phyloP scores from a whole-genome alignment of 2,888 invertebrate species.

The Dicyrtomina minuta region DNA sequence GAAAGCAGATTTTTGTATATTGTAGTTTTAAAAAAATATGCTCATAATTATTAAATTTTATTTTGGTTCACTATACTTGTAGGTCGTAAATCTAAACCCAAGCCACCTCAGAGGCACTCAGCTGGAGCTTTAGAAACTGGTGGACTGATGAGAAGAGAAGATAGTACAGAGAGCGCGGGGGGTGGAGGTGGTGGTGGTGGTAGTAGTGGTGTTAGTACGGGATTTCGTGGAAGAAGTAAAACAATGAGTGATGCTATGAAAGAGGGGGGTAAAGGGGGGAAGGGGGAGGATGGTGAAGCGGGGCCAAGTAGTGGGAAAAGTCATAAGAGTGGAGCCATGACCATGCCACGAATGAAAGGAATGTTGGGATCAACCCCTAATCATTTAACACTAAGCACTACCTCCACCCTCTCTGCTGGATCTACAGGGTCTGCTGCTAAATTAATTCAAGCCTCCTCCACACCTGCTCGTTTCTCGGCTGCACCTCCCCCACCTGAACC shows the following conservation, averaged over 20 bases:
- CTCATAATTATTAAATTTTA: no score
- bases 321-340: slow-evolving; percentile 55
- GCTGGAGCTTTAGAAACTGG: slow-evolving; percentile 82
- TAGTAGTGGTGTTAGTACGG: no score
- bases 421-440: slow-evolving; percentile 70
- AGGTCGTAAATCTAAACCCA: slow-evolving; percentile 59
- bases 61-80: no score
- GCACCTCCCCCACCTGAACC: slow-evolving; percentile 53
- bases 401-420: slow-evolving; percentile 82
- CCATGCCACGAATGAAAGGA: slow-evolving; percentile 60
- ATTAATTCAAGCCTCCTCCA: slow-evolving; percentile 59
- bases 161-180: slow-evolving; percentile 57
- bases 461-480: slow-evolving; percentile 54
- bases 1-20: no score
- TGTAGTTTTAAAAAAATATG: no score
- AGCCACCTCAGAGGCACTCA: slow-evolving; percentile 75
- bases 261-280: slow-evolving; percentile 56
- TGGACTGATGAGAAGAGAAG: slow-evolving; percentile 56
- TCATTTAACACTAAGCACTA: slow-evolving; percentile 89
- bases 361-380: slow-evolving; percentile 85
- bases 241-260: slow-evolving; percentile 84
- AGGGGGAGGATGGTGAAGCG: slow-evolving; percentile 47
- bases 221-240: slow-evolving; percentile 81
- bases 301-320: slow-evolving; percentile 55
- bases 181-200: slow-evolving; percentile 30